A percentile compares a stretch with the other conserved stretches of the same genome.
These are phyloP conservation scores for Microtus richardsoni DNA, from an alignment of 2,113 vertebrate species.

Conservation along the genomic window DNA sequence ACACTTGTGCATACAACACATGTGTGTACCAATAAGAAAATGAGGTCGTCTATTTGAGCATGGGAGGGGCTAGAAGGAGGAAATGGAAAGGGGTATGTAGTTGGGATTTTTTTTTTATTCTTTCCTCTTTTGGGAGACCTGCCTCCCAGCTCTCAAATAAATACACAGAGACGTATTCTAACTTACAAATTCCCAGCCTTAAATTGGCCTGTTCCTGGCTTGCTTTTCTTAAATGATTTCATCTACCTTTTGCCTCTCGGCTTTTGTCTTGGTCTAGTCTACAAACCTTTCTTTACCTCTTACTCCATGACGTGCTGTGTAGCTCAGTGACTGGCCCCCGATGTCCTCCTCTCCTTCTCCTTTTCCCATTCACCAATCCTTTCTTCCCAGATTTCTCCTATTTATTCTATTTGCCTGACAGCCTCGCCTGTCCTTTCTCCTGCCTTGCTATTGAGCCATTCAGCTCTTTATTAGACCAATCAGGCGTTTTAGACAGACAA, in stretches of 20 bases:
- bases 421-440: not conserved
- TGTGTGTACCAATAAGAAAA: not conserved
- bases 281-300: not conserved
- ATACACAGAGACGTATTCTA: not conserved
- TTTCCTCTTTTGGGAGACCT: no score
- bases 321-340: not conserved
- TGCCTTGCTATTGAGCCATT: not conserved
- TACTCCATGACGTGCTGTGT: not conserved
- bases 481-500: not conserved
- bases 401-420: not conserved
- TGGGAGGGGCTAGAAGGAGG: not conserved
- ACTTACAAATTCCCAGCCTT: not conserved
- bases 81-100: not conserved
- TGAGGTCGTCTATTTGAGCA: not conserved
- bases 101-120: not conserved
- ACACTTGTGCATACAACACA: not conserved
- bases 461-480: not conserved
- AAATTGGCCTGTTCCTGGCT: not conserved
- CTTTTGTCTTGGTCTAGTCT: not conserved
- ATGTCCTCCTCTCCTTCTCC: not conserved
- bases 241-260: not conserved
- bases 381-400: not conserved
- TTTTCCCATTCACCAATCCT: not conserved
- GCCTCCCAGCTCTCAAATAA: not conserved
- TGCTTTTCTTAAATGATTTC: not conserved